Conservation (phyloP, 2,113 vertebrate species). For the Hippocampus zosterae region DNA sequence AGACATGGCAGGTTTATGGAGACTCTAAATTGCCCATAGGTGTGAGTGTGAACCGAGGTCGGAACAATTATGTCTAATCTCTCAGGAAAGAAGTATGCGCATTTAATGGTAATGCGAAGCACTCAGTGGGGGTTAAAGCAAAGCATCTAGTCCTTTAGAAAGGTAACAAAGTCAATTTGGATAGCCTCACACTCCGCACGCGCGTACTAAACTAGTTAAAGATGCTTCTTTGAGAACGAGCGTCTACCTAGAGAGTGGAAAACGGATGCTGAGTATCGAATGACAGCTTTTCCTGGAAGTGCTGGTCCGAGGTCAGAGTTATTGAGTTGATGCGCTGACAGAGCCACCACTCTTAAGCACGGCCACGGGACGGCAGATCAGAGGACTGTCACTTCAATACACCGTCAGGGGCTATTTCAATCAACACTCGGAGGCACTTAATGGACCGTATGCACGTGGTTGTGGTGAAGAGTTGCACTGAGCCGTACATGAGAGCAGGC, state of each 20-base stretch:
- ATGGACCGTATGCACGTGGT: constrained; percentile 26
- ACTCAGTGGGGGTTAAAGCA: constrained; percentile 6
- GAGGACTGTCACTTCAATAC: constrained; percentile 44
- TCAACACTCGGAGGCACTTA: constrained; percentile 49
- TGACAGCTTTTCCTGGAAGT: constrained; percentile 63
- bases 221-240: constrained; percentile 51
- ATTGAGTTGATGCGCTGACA: constrained; percentile 60
- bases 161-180: constrained; percentile 46
- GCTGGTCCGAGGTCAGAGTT: constrained; percentile 61
- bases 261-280: constrained; percentile 55
- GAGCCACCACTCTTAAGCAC: constrained; percentile 63
- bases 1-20: too few species aligned
- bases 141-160: constrained; percentile 42
- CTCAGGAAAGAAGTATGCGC: background rate
- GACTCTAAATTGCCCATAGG: too few species aligned
- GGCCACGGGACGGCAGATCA: constrained; percentile 58
- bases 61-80: background rate
- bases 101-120: background rate
- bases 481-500: background rate
- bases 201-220: constrained; percentile 63
- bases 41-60: too few species aligned
- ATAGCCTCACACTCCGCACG: constrained; percentile 45
- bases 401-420: constrained; percentile 51
- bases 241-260: constrained; percentile 60
- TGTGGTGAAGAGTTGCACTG: constrained; percentile 21